These are phyloP conservation scores for Pseudolaguvia tuberculata DNA, from an alignment of 2,113 vertebrate genomes.

Conservation along the genomic window DNA sequence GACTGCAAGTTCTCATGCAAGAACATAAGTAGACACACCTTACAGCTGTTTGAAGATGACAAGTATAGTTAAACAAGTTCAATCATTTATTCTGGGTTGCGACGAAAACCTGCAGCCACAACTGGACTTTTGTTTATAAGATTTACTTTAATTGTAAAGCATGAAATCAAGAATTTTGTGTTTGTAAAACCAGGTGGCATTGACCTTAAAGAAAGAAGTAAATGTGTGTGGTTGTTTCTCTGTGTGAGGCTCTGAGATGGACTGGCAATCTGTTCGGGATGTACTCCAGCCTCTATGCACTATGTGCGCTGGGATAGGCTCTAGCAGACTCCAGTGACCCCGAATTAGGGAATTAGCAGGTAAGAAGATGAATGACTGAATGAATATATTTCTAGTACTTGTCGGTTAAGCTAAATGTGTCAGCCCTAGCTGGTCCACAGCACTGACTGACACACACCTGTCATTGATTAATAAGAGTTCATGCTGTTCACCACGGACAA, in stretches of 20 bases:
- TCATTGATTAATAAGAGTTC: no score
- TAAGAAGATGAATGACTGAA: no score
- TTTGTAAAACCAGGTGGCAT: slow-evolving; percentile 41
- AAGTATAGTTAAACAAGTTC: background rate
- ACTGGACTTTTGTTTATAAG: background rate
- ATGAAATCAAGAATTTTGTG: slow-evolving; percentile 4
- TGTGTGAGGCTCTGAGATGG: no score
- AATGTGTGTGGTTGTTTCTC: no score
- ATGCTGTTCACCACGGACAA: slow-evolving; percentile 4
- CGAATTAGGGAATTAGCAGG: no score
- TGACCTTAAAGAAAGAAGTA: slow-evolving; percentile 20
- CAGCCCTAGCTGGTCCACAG: background rate
- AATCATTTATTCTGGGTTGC: background rate
- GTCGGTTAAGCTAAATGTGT: background rate
- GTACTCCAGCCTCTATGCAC: no score
- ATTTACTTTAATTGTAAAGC: background rate
- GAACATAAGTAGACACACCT: background rate
- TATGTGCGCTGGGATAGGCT: no score
- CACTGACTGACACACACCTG: background rate
- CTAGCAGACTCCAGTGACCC: no score
- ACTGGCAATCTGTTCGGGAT: no score
- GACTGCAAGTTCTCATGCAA: background rate
- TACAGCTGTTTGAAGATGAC: slow-evolving; percentile 1
- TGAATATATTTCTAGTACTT: background rate
- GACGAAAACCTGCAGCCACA: background rate